Conservation (phyloP, 2,113 vertebrate species). For the Lichenostomus cassidix region DNA sequence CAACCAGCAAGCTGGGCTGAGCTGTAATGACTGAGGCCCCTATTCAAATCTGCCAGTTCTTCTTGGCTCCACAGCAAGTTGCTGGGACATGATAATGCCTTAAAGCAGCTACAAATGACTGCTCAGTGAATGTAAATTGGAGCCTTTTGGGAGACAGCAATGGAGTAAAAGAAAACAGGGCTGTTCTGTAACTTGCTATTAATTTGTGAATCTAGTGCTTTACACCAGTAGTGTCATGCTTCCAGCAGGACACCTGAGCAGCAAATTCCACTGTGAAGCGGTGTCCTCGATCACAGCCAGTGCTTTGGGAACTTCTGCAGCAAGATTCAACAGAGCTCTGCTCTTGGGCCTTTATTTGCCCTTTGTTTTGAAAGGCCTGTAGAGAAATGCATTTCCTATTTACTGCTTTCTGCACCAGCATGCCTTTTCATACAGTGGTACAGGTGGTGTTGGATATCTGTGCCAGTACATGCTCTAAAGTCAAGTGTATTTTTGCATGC, state of each 20-base stretch:
- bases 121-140: conserved; percentile 39
- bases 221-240: background rate
- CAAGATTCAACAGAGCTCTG: background rate
- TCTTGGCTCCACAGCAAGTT: conserved; percentile 41
- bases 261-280: fast-evolving
- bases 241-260: background rate
- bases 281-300: fast-evolving
- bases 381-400: background rate
- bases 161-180: background rate
- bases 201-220: background rate
- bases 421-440: background rate
- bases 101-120: conserved; percentile 28
- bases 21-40: conserved; percentile 21
- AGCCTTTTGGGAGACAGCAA: background rate
- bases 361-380: background rate
- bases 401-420: background rate
- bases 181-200: background rate
- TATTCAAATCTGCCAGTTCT: conserved; percentile 41
- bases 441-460: background rate
- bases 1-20: background rate
- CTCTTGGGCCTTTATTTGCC: background rate
- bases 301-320: background rate
- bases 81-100: conserved; percentile 36
- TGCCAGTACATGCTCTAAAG: background rate
- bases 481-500: background rate